Conservation (phyloP, 2,113 vertebrate species). For the Cranoglanis bouderius region DNA sequence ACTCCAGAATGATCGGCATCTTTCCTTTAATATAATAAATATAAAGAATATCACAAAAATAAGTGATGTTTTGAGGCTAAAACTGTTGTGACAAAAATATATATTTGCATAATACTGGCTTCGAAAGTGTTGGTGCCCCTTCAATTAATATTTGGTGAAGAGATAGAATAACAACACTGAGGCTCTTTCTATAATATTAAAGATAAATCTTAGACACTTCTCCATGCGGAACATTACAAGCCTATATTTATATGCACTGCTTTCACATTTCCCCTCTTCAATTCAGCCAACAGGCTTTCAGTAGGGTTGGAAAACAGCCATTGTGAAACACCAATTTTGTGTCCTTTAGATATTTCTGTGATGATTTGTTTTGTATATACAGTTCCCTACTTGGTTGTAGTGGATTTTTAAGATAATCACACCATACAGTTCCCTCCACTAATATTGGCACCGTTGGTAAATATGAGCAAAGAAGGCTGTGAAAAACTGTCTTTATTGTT, state of each 20-base stretch:
- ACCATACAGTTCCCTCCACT: no score
- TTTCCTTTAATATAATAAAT: background rate
- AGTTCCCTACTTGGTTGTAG: no score
- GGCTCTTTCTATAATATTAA: background rate
- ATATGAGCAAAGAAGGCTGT: no score
- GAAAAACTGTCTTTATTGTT: no score
- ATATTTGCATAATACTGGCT: background rate
- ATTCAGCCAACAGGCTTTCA: background rate
- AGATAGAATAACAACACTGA: background rate
- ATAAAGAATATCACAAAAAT: background rate
- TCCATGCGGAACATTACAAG: background rate
- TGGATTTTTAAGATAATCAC: no score
- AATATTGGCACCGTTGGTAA: no score
- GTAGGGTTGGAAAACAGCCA: background rate
- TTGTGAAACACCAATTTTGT: background rate
- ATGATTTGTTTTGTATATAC: background rate
- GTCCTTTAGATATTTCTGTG: background rate
- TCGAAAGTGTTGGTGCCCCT: background rate
- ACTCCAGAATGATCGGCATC: background rate
- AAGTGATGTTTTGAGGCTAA: background rate
- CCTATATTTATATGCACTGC: constrained; percentile 1
- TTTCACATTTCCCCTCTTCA: background rate
- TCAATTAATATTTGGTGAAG: background rate
- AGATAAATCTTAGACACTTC: background rate
- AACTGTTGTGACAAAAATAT: background rate